Base-by-base conservation (phyloP, 2,113 vertebrate species). In the Sturnira hondurensis region DNA sequence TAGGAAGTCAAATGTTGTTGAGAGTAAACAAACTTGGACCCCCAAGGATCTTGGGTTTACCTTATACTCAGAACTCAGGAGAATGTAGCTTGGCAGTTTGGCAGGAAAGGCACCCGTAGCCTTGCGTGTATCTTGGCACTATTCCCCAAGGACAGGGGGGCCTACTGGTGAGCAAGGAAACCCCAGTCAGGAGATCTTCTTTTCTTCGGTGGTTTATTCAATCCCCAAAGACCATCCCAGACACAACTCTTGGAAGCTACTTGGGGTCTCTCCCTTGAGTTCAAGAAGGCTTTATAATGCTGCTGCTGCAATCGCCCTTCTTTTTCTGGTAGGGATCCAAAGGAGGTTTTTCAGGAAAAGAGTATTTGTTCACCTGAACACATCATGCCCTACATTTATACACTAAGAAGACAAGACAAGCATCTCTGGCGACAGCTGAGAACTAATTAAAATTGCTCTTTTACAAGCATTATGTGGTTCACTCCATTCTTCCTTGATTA, bases 401-500 rank as follows among this genome's bases (percentile, higher is more conserved):
- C 98, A 97, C 97, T 98, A 98, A 98, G 98, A 95, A 98, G 97
- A 98, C 96, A 95, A 98, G 98, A 98, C 98, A 98, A 98, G 97
- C 96, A 98, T 98, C 98, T 91, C 86, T 96, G 94, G 94, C 86
- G 96, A 93, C 89, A 97, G 76, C 93, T 98, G 98, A 98, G 96
- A 97, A 97, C 98, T 98, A 98, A 98, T 98, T 98, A 98, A 98
- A 97, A 96, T 94, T 80, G 82, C 91, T 96, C 95, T 96, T 96
- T 96, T 94, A 96, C 96, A 96, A 97, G 97, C 94, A 95, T 94
- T 90, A 52, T 91, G 93, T 96, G 97, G 97, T 97, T 98, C 97
- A 95, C 97, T 98, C 98, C 98, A 98, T 98, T 98, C 98, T 98
- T 97, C 94, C 98, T 97, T 97, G 98, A 98, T 98, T 98, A 98